phyloP scores from a whole-genome alignment of 2,888 invertebrate species.

The Rhingia campestris region DNA sequence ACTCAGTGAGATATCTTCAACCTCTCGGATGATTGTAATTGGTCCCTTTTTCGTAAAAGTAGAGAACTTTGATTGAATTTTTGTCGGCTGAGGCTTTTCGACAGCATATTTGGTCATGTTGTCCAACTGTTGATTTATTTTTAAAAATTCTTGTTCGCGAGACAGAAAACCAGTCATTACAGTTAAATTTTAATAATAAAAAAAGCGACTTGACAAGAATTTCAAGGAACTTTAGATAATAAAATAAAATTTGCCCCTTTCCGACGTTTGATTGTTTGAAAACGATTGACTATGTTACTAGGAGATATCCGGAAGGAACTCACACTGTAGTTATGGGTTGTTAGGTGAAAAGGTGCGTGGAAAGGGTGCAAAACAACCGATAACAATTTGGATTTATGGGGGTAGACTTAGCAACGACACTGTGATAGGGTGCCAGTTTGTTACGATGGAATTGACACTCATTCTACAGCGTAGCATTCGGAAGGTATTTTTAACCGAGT shows the following conservation, averaged over 20 bases:
- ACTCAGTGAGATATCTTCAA: background rate
- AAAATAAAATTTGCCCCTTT: constrained; percentile 30
- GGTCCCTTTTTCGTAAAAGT: constrained; percentile 53
- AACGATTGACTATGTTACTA: constrained; percentile 55
- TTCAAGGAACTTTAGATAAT: constrained; percentile 27
- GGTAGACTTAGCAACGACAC: constrained; percentile 11
- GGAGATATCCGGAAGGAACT: constrained; percentile 44
- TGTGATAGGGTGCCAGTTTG: background rate
- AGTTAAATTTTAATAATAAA: too few relatives aligned
- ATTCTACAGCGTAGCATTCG: too few relatives aligned
- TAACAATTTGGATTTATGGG: constrained; percentile 21
- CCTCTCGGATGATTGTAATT: constrained; percentile 12
- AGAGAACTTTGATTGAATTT: constrained; percentile 51
- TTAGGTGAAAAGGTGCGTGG: constrained; percentile 26
- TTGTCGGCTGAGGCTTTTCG: constrained; percentile 56
- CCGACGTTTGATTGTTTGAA: constrained; percentile 51
- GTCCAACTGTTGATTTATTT: constrained; percentile 83
- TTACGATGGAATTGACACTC: constrained; percentile 6
- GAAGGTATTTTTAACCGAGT: too few relatives aligned
- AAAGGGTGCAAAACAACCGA: background rate
- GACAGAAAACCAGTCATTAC: too few relatives aligned
- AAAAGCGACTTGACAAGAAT: constrained; percentile 76
- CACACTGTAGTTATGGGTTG: constrained; percentile 43
- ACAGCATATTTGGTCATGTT: constrained; percentile 78
- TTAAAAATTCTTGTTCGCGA: constrained; percentile 83